Percentiles rank a stretch among this genome's conserved stretches.
These are phyloP conservation scores for Stenolophus ochropezus DNA, from an alignment of 2,888 invertebrate genomes.

Conservation along the genomic window DNA sequence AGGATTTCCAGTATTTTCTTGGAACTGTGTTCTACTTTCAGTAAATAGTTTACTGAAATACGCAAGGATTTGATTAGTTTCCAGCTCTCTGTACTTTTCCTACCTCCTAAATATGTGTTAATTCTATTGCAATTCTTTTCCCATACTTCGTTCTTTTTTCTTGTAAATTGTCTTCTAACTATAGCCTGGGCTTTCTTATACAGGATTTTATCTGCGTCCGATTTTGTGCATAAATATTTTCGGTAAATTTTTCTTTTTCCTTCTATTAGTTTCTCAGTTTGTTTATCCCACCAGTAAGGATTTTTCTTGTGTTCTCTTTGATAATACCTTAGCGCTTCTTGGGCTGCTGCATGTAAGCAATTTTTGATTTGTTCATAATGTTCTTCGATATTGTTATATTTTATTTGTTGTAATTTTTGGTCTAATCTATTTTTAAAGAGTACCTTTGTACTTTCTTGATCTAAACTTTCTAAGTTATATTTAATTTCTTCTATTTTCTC, in stretches of 20 bases:
- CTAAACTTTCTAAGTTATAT: background rate
- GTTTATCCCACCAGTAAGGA: background rate
- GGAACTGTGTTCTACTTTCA: background rate
- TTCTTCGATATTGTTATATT: background rate
- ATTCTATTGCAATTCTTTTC: background rate
- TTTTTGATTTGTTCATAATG: background rate
- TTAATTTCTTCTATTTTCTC: too few relatives aligned
- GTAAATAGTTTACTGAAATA: background rate
- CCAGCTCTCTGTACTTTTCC: background rate
- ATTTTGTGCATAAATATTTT: background rate
- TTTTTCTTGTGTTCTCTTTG: background rate
- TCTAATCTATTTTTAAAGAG: background rate
- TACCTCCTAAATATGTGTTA: background rate
- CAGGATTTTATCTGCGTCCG: background rate
- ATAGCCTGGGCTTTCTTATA: background rate
- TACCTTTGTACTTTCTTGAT: background rate
- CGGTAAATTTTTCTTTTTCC: background rate
- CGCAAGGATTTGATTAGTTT: background rate
- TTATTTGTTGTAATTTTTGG: background rate
- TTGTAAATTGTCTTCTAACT: background rate
- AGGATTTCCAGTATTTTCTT: background rate
- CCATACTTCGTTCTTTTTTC: conserved; percentile 3
- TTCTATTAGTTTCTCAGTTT: background rate
- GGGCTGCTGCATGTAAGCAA: background rate
- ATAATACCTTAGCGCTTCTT: background rate